These are phyloP conservation scores for Peromyscus attwateri DNA, from an alignment of 2,797 vertebrate species.

Conservation along the genomic window DNA sequence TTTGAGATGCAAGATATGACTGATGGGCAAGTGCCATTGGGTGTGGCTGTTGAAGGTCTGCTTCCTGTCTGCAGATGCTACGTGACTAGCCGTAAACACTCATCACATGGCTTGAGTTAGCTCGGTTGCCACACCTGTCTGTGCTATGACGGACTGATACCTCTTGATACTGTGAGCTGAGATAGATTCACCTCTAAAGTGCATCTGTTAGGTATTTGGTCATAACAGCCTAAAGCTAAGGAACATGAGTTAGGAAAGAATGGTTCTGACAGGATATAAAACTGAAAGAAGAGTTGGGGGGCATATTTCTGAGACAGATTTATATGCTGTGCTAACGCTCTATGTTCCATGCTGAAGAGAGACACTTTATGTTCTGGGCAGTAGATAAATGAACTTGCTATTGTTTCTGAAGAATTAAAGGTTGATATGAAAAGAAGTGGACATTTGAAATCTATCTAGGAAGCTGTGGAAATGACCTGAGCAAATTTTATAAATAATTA, in stretches of 20 bases:
- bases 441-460: not conserved
- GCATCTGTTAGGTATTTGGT: not conserved
- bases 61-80: not conserved
- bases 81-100: not conserved
- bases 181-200: not conserved
- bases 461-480: not conserved
- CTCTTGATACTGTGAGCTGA: not conserved
- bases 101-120: not conserved
- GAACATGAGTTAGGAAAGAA: not conserved
- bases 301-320: not conserved
- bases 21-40: not conserved
- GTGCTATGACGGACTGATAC: not conserved
- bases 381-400: not conserved
- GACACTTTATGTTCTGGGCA: not conserved
- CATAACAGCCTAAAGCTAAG: not conserved
- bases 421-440: not conserved
- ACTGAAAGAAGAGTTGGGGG: not conserved
- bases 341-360: not conserved
- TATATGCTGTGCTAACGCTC: not conserved
- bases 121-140: not conserved
- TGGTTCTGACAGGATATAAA: not conserved
- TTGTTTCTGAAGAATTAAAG: not conserved
- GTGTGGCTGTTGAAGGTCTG: not conserved
- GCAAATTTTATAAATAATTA: conserved; percentile 26
- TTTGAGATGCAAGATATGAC: not conserved